Percentiles rank a stretch among this genome's conserved stretches.
These are phyloP conservation scores for Lydus trimaculatus DNA, from an alignment of 2,888 invertebrate species.

Conservation along the genomic window DNA sequence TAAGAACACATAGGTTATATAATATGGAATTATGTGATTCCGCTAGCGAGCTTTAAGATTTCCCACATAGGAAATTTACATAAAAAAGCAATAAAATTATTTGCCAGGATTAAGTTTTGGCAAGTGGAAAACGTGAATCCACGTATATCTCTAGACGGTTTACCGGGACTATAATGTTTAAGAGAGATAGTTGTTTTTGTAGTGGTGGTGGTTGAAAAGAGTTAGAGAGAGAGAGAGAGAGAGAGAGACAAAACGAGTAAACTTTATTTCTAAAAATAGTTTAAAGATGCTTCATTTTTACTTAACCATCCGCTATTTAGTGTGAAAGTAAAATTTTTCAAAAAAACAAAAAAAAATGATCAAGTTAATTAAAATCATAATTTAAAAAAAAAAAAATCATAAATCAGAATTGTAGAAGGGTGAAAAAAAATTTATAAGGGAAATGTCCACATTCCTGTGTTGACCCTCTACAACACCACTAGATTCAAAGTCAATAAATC, in stretches of 20 bases:
- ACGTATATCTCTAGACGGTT: constrained; percentile 29
- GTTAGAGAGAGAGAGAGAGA: neutral
- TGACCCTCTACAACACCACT: constrained; percentile 17
- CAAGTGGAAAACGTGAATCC: constrained; percentile 31
- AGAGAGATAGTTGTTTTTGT: neutral
- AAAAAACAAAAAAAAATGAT: neutral
- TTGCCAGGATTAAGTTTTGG: constrained; percentile 34
- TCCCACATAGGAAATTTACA: constrained; percentile 25
- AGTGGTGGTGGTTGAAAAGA: neutral
- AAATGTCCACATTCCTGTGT: constrained; percentile 16
- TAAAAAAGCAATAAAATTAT: constrained; percentile 35
- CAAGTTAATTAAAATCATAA: neutral
- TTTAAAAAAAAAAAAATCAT: neutral
- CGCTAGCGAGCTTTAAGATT: constrained; percentile 33
- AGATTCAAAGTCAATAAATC: constrained; percentile 39
- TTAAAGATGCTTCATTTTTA: neutral
- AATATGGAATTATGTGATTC: constrained; percentile 48
- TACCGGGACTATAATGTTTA: constrained; percentile 29
- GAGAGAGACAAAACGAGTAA: neutral
- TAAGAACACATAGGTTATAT: constrained; percentile 56
- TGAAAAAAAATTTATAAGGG: constrained; percentile 2
- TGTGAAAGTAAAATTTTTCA: neutral
- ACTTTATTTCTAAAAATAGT: neutral
- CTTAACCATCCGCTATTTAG: neutral
- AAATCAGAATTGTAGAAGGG: neutral